Evolutionary conservation across 2,113 vertebrate genomes (phyloP), one percentile per base, ranked within the genome.

Genomic region (Rhinolophus ferrumequinum): DNA sequence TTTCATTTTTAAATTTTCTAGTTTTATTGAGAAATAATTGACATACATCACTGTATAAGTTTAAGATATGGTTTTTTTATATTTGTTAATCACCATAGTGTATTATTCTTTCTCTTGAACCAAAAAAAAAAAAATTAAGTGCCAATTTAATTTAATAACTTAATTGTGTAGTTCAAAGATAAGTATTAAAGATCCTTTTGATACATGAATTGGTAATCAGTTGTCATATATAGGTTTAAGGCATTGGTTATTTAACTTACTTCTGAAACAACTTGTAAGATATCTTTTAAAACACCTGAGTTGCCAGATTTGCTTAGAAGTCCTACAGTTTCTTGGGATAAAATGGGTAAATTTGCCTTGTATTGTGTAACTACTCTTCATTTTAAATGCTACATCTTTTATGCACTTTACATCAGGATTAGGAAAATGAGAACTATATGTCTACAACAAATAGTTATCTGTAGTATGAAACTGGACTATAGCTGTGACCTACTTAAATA

Each of bases 351-450:
- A 54, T 11, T 86, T 93, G 60, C 24, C 79, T 88, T 88, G 14
- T 67, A 56, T 76, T 33, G 3, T 76, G 18, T 77, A 90, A 54
- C 83, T 93, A 62, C 41, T 64, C 82, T 90, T 93, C 54, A 82
- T 95, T 62, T 58, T 79, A 83, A 83, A 83, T 83, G 56, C 64
- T 72, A 19, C 19, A 54, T 47, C 10, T 88, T 84, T 90, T 88
- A 33, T 86, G 89, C 35, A 66, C 47, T 90, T 93, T 90, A 81
- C 2, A 69, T n/a, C 58, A 70, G 9, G 76, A 81, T 89, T 93
- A 87, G 26, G 84, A 70, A 95, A 85, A 52, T 93, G 58, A 91
- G 56, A 93, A 93, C n/a, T 90, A 4, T 69, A 6, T 88, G 24
- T 58, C 75, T 72, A 14, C 44, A 82, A 87, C 62, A 92, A 56